Percentiles rank a stretch among this genome's conserved stretches.
Evolutionary conservation across 1,140 invertebrate genomes (phyloP).

Genomic region (Nixonia krombeini): DNA sequence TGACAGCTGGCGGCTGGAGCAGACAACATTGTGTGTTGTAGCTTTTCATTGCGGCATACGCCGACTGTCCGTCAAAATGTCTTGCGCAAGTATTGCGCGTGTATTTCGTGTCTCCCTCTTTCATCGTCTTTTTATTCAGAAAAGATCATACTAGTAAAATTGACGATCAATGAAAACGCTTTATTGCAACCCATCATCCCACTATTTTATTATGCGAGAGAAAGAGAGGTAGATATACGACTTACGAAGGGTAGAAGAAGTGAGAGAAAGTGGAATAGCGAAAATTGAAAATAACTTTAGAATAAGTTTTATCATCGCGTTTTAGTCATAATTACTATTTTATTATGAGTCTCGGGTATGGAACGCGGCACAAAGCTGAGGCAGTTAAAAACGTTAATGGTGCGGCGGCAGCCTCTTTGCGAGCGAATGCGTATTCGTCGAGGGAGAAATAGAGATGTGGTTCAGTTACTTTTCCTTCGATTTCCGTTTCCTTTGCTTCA

Average conservation of each 20-base stretch:
- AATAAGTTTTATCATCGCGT: constrained; percentile 4
- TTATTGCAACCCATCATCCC: background rate
- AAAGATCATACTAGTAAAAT: constrained; percentile 3
- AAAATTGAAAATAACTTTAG: constrained; percentile 16
- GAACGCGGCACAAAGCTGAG: background rate
- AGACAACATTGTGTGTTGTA: constrained; percentile 37
- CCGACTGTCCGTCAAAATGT: constrained; percentile 57
- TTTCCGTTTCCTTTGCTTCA: background rate
- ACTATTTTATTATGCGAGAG: constrained; percentile 20
- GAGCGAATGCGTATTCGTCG: background rate
- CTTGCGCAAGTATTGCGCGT: constrained; percentile 22
- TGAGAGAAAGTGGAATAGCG: too few species aligned
- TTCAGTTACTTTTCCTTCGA: background rate
- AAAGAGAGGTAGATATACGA: too few species aligned
- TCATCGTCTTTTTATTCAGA: constrained; percentile 1
- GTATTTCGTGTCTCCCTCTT: too few species aligned
- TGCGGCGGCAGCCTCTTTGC: background rate
- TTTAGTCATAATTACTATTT: constrained; percentile 1
- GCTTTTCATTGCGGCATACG: constrained; percentile 35
- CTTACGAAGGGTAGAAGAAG: too few species aligned
- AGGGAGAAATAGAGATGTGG: constrained; percentile 20
- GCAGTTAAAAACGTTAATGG: background rate
- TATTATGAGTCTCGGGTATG: background rate
- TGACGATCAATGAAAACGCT: too few species aligned
- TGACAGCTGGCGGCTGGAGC: constrained; percentile 42